Evolutionary conservation across 2,113 vertebrate species (phyloP), one percentile per base, ranked within the genome.

Genomic region (Chlamydotis undulata): DNA sequence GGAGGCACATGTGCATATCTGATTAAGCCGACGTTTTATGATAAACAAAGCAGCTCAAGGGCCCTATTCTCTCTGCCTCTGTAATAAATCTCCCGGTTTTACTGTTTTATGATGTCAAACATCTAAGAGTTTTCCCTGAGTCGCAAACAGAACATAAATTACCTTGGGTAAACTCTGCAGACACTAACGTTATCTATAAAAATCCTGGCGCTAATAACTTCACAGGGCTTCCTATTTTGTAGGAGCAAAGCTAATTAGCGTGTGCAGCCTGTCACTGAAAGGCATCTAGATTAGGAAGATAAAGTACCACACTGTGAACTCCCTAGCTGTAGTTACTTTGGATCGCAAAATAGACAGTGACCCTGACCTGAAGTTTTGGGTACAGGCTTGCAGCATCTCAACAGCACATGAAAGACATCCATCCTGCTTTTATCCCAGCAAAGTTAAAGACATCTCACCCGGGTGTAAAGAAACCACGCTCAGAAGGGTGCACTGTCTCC

Each of bases 141-240:
- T 80, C 88, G 87, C 61, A 95, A 97, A 92, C 13, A 95, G 83
- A 93, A 89, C 52, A 76, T 63, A 96, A 97, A 97, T 91, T 89
- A 94, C 52, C 63, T 96, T 82, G 83, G 45, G 49, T 96, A 96
- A 93, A 87, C 74, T 81, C 73, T 2, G 4, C 81, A 85, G 77
- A 92, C 10, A 2, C 80, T 94, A 61, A 77, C 22, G 68, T 87
- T 83, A 83, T 55, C 87, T 77, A 22, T 67, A 89, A 94, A 89
- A 95, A 78, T 63, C 78, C 52, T 16, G 26, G 89, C 13, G 3
- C 69, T 83, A 81, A n/a, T 75, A 70, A 77, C 79, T 88, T 92
- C 59, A 52, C 47, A 65, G 52, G 33, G n/a, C 59, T 94, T 59
- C 47, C 57, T 12, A 3, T n/a, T 55, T 65, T 56, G 43, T 41